phyloP scores from a whole-genome alignment of 2,888 invertebrate species.

The Caenorhabditis sulstoni region DNA sequence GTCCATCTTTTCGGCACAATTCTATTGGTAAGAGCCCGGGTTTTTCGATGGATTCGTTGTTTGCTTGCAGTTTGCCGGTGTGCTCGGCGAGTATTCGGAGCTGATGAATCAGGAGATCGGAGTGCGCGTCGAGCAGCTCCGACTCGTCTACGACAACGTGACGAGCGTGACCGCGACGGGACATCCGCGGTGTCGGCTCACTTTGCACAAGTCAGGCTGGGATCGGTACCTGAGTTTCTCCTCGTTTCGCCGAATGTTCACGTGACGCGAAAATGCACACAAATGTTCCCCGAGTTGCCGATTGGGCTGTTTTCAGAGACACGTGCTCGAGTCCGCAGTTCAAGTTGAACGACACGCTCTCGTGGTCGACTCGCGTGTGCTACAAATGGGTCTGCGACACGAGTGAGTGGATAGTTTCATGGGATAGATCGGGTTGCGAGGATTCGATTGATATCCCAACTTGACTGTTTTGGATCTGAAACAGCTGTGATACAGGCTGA shows the following conservation, averaged over 20 bases:
- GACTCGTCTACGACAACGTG: slow-evolving; percentile 52
- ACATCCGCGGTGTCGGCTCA: slow-evolving; percentile 57
- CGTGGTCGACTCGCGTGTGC: slow-evolving; percentile 68
- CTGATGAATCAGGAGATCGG: slow-evolving; percentile 55
- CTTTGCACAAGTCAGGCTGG: slow-evolving; percentile 62
- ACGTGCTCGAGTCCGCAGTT: slow-evolving; percentile 52
- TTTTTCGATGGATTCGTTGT: too few species aligned
- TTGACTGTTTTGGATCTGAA: not conserved
- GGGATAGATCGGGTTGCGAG: too few species aligned
- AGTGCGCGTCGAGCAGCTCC: slow-evolving; percentile 43
- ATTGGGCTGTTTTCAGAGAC: slow-evolving; percentile 52
- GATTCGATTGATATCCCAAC: not conserved
- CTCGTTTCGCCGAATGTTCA: slow-evolving; percentile 17
- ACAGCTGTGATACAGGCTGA: too few species aligned
- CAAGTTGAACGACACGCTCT: slow-evolving; percentile 52
- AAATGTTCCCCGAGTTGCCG: too few species aligned
- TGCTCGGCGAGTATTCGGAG: slow-evolving; percentile 42
- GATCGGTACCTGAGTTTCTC: slow-evolving; percentile 46
- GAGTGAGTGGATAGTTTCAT: slow-evolving; percentile 50
- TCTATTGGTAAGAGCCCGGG: not conserved
- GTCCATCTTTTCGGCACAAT: not conserved
- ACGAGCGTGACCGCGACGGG: slow-evolving; percentile 42
- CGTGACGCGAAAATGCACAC: too few species aligned
- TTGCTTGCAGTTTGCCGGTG: not conserved
- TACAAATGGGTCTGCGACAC: slow-evolving; percentile 67